Evolutionary conservation across 2,113 vertebrate genomes (phyloP).

Genomic region (Spizaetus ornatus): DNA sequence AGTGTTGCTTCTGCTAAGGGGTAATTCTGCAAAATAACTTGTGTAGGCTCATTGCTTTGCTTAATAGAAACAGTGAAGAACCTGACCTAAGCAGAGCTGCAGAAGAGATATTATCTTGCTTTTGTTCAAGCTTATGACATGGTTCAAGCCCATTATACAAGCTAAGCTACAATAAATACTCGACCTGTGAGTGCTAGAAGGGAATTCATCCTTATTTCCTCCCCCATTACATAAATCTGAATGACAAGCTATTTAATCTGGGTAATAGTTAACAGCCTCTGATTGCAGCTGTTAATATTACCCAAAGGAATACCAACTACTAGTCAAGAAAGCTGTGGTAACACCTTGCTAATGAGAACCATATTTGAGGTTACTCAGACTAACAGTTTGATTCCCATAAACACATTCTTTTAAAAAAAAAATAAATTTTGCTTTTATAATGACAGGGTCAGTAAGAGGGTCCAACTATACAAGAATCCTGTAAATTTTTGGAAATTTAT

Average conservation of each 20-base stretch:
- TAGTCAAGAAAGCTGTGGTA: background rate
- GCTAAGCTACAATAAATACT: slow-evolving; percentile 2
- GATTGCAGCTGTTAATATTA: slow-evolving; percentile 52
- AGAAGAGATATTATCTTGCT: background rate
- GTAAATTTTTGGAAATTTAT: background rate
- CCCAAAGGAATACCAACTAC: slow-evolving; percentile 33
- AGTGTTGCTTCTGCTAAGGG: background rate
- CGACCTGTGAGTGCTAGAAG: background rate
- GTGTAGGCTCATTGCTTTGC: background rate
- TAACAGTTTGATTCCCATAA: background rate
- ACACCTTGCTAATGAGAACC: slow-evolving; percentile 37
- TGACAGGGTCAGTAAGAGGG: background rate
- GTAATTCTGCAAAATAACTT: background rate
- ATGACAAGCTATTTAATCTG: slow-evolving; percentile 39
- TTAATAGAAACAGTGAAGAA: slow-evolving; percentile 8
- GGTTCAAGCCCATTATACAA: background rate
- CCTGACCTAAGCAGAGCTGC: background rate
- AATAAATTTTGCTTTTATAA: background rate
- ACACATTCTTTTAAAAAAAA: background rate
- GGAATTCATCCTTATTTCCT: slow-evolving; percentile 26
- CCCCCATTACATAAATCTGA: slow-evolving; percentile 19
- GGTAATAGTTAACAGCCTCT: slow-evolving; percentile 47
- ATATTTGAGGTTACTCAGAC: background rate
- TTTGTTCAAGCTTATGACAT: background rate
- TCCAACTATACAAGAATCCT: background rate